phyloP scores from a whole-genome alignment of 2,888 invertebrate species.

The Lacanobia oleracea region DNA sequence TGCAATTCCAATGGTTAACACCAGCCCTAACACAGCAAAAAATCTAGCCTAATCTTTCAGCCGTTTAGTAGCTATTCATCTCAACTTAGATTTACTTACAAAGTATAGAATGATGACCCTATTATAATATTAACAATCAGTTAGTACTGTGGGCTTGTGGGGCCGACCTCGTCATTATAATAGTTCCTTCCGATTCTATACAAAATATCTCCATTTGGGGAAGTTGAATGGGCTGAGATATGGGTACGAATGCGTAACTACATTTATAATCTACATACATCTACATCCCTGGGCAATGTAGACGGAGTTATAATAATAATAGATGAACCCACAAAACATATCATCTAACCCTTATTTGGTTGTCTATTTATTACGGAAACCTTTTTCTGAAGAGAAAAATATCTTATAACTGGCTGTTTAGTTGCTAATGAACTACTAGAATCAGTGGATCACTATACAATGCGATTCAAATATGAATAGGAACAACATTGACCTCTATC shows the following conservation, averaged over 20 bases:
- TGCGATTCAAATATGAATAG: too few species aligned
- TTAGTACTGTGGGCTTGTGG: conserved; percentile 23
- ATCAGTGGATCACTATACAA: too few species aligned
- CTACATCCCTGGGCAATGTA: conserved; percentile 4
- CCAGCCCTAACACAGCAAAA: conserved; percentile 23
- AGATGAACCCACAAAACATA: conserved; percentile 9
- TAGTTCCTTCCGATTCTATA: conserved; percentile 45
- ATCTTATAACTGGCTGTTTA: background rate
- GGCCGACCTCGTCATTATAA: conserved; percentile 31
- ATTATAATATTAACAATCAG: conserved; percentile 54
- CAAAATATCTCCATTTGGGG: conserved; percentile 43
- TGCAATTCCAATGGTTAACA: too few species aligned
- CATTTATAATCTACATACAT: conserved; percentile 15
- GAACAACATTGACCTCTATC: too few species aligned
- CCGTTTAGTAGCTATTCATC: conserved; percentile 50
- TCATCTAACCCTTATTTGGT: background rate
- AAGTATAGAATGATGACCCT: conserved; percentile 42
- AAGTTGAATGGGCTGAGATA: conserved; percentile 46
- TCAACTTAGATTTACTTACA: conserved; percentile 37
- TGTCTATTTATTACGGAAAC: background rate
- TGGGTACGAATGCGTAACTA: conserved; percentile 31
- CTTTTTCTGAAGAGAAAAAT: background rate
- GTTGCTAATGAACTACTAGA: too few species aligned
- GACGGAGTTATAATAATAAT: background rate
- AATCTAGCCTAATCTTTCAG: conserved; percentile 45